phyloP scores from a whole-genome alignment of 2,113 vertebrate species.

The Coreoperca whiteheadi region DNA sequence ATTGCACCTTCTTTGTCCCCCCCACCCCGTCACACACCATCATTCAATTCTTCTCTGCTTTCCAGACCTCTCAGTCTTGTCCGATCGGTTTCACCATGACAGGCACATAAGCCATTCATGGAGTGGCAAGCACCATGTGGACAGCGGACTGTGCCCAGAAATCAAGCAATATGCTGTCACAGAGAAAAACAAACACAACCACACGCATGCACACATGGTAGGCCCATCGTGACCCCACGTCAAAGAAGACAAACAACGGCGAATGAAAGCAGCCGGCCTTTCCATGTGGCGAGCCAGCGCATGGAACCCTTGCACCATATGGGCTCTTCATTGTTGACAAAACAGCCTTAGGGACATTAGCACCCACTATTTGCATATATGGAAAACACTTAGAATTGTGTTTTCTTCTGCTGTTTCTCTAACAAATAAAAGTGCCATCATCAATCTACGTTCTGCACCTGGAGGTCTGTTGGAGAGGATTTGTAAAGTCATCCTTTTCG shows the following conservation, averaged over 20 bases:
- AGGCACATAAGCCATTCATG: constrained; percentile 72
- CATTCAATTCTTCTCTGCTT: constrained; percentile 37
- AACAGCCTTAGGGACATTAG: constrained; percentile 74
- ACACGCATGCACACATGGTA: constrained; percentile 39
- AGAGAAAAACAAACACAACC: constrained; percentile 53
- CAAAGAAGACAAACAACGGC: constrained; percentile 79
- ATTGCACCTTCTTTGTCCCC: constrained; percentile 47
- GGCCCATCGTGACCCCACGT: constrained; percentile 69
- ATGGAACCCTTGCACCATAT: constrained; percentile 74
- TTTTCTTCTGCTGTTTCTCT: constrained; percentile 36
- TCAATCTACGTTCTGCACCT: constrained; percentile 56
- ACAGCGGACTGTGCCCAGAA: constrained; percentile 76
- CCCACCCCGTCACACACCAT: constrained; percentile 33
- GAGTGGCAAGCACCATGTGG: constrained; percentile 72
- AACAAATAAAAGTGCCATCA: constrained; percentile 64
- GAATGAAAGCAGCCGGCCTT: constrained; percentile 58
- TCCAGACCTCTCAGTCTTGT: constrained; percentile 62
- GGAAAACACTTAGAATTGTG: constrained; percentile 50
- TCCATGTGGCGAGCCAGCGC: constrained; percentile 70
- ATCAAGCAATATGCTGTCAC: constrained; percentile 75
- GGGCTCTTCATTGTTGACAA: constrained; percentile 78
- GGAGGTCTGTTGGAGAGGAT: constrained; percentile 62
- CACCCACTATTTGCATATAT: constrained; percentile 63
- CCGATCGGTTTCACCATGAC: constrained; percentile 66
- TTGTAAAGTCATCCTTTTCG: constrained; percentile 70